Base-by-base conservation (phyloP, 1,140 invertebrate genomes). In the Temnothorax curvispinosus region DNA sequence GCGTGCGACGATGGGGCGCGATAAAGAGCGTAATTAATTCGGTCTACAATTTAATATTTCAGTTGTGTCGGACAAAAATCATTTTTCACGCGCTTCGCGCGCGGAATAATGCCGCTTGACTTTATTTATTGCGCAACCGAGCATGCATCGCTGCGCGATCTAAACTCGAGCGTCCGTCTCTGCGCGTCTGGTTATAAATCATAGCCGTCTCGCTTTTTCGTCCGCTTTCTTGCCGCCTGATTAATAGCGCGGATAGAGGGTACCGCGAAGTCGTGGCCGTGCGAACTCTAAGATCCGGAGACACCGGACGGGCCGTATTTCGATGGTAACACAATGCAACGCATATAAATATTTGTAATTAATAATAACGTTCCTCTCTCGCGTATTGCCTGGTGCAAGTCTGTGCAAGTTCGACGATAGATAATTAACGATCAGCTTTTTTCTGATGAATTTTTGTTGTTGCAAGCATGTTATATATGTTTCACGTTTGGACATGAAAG, bases 111-210 rank as follows among this genome's bases (percentile, higher is more conserved):
- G 75, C 44, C 75, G 58, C 58, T 64, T 78, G 75, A 78, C 75
- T 78, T 78, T 78, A 78, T 78, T 78, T 78, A 78, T 78, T 58
- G 75, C 27, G 41, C 38, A 62, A 64, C 41, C 44, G 41, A 44
- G 75, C 75, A 64, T 64, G n/a, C 75, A 78, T 78, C 44, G 58
- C 58, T 35, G 58, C 58, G 58, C 75, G 58, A 78, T 78, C 58
- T 78, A 78, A 78, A 78, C 27, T 47, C 56, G 41, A 62, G 58
- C 75, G 75, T 77, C 58, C 75, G 75, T 78, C 75, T 77, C 75
- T 38, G 58, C 13, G 58, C 75, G 27, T 78, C 75, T 77, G 56
- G 75, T 77, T 78, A 78, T 78, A 64, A 78, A 78, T 78, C 75
- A 78, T 78, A 78, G 15, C 56, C 38, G 75, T 50, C 75, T 32